Evolutionary conservation across 2,888 invertebrate species (phyloP).

Genomic region (Drosophila recens): DNA sequence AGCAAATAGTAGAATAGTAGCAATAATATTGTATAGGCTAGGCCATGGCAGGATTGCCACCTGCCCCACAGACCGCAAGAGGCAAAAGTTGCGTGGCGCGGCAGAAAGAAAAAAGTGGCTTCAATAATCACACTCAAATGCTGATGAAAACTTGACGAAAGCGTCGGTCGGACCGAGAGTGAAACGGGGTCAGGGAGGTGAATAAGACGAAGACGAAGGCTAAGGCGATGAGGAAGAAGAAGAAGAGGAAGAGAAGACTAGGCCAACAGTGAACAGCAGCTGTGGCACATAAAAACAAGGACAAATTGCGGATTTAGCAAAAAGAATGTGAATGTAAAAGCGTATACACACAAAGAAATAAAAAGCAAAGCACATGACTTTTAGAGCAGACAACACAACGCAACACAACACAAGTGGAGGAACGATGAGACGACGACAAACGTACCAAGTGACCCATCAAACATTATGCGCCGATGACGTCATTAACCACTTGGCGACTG

Average conservation of each 20-base stretch:
- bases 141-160: constrained; percentile 69
- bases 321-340: constrained; percentile 61
- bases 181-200: constrained; percentile 19
- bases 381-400: constrained; percentile 4
- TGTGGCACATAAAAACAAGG: constrained; percentile 73
- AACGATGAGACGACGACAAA: constrained; percentile 28
- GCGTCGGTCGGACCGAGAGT: constrained; percentile 11
- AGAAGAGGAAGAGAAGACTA: constrained; percentile 38
- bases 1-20: constrained; percentile 27
- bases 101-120: constrained; percentile 71
- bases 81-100: constrained; percentile 63
- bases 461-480: constrained; percentile 63
- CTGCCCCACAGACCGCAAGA: constrained; percentile 36
- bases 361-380: constrained; percentile 41
- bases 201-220: constrained; percentile 3
- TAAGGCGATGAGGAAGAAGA: neutral
- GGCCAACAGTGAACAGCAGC: constrained; percentile 48
- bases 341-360: constrained; percentile 32
- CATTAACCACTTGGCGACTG: constrained; percentile 69
- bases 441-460: constrained; percentile 69
- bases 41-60: constrained; percentile 44
- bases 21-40: constrained; percentile 22
- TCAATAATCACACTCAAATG: constrained; percentile 68
- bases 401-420: neutral
- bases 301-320: constrained; percentile 74